Evolutionary conservation across 1,140 invertebrate genomes (phyloP), one percentile per base, ranked within the genome.

Genomic region (Stegodyphus mimosarum): DNA sequence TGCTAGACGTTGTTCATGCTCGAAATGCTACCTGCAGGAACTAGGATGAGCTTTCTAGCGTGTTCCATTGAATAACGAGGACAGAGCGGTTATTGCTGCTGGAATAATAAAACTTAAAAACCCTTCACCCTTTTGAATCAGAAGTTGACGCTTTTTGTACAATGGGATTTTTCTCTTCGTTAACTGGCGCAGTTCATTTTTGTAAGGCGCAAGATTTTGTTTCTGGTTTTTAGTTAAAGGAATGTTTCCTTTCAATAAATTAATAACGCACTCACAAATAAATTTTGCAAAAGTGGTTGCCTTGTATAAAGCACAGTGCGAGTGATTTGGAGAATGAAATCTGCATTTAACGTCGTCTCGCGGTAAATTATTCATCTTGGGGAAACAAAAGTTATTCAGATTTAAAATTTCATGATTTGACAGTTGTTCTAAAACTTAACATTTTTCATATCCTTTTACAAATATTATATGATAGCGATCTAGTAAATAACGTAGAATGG

Each of bases 51-150:
- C n/a, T n/a, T n/a, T n/a, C n/a, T n/a, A n/a, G n/a, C n/a, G n/a
- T n/a, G n/a, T n/a, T n/a, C n/a, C n/a, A n/a, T n/a, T n/a, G n/a
- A n/a, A n/a, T n/a, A n/a, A n/a, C n/a, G n/a, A n/a, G n/a, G n/a
- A n/a, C n/a, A n/a, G n/a, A n/a, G n/a, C n/a, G n/a, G n/a, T n/a
- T n/a, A n/a, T n/a, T n/a, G n/a, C n/a, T n/a, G n/a, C n/a, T n/a
- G n/a, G n/a, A n/a, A n/a, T n/a, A n/a, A n/a, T n/a, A n/a, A n/a
- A n/a, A n/a, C n/a, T n/a, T n/a, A n/a, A n/a, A n/a, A n/a, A n/a
- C n/a, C 70, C 70, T 49, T 51, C 50, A 9, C 70, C 70, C n/a
- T 72, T 72, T n/a, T 72, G 70, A 50, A 72, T 51, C 9, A 72
- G 10, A 5, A 72, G 7, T 51, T n/a, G 13, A 9, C 70, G 33